phyloP scores from a whole-genome alignment of 2,888 invertebrate species.

The Syrphus vitripennis region DNA sequence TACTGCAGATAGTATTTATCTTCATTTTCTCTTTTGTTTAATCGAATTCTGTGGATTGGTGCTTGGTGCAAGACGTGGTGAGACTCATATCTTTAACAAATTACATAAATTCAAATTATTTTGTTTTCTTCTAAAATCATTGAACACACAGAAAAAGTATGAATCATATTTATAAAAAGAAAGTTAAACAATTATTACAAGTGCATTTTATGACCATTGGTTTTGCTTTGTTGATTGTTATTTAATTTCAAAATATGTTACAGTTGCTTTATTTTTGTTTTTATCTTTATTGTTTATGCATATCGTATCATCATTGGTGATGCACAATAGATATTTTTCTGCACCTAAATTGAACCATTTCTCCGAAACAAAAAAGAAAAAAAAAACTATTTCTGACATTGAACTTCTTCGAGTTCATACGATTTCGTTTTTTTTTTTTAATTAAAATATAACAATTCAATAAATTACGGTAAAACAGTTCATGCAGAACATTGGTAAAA shows the following conservation, averaged over 20 bases:
- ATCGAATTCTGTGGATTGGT: constrained; percentile 41
- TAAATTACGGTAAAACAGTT: no score
- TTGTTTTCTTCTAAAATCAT: background rate
- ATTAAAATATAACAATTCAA: no score
- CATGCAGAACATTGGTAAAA: no score
- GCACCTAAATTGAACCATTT: background rate
- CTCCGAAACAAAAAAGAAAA: background rate
- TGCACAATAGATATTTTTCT: background rate
- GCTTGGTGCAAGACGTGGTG: constrained; percentile 46
- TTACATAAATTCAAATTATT: constrained; percentile 3
- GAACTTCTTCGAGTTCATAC: background rate
- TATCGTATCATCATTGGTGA: background rate
- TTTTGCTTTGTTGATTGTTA: background rate
- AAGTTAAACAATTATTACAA: constrained; percentile 17
- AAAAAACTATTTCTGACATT: background rate
- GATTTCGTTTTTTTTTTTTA: no score
- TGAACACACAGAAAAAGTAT: constrained; percentile 14
- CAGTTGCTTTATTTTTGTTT: background rate
- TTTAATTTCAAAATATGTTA: background rate
- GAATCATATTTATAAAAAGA: constrained; percentile 23
- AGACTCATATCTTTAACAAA: background rate
- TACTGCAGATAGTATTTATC: background rate
- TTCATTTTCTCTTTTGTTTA: constrained; percentile 5
- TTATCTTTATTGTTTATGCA: background rate
- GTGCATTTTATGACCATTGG: constrained; percentile 5